Conservation (phyloP, 1,140 invertebrate species). For the Leucophenga varia region DNA sequence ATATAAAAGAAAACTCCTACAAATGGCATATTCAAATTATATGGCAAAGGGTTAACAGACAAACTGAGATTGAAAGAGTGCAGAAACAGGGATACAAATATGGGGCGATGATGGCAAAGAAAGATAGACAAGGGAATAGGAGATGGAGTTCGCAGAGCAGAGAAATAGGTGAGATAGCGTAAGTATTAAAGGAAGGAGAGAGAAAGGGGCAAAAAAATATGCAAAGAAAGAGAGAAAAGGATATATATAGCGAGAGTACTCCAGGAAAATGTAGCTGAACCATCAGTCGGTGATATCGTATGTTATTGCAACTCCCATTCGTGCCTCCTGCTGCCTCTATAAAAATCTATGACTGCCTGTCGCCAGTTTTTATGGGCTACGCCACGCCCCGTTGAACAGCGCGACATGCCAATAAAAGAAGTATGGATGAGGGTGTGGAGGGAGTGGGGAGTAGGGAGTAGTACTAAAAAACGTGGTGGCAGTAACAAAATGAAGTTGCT, state of each 20-base stretch:
- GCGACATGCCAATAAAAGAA: too few species aligned
- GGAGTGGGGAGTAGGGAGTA: background rate
- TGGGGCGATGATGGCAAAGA: too few species aligned
- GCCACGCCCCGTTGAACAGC: constrained; percentile 24
- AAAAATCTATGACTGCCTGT: too few species aligned
- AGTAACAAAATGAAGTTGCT: constrained; percentile 34
- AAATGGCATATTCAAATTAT: too few species aligned
- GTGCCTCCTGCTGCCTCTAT: too few species aligned
- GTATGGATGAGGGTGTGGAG: too few species aligned
- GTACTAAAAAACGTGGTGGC: constrained; percentile 12
- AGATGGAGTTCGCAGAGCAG: too few species aligned
- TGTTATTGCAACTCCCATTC: constrained; percentile 26
- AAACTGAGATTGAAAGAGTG: constrained; percentile 13
- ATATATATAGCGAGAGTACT: constrained; percentile 4
- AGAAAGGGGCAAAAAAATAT: constrained; percentile 17
- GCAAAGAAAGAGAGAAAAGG: constrained; percentile 18
- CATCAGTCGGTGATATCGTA: constrained; percentile 9
- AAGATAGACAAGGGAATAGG: too few species aligned
- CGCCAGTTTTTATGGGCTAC: constrained; percentile 31
- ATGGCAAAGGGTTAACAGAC: background rate
- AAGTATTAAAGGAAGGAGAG: too few species aligned
- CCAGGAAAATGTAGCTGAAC: constrained; percentile 38
- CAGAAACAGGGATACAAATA: constrained; percentile 18
- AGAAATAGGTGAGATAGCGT: too few species aligned
- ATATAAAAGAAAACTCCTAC: constrained; percentile 5